Evolutionary conservation across 1,140 invertebrate species (phyloP).

Genomic region (Agrilus planipennis): DNA sequence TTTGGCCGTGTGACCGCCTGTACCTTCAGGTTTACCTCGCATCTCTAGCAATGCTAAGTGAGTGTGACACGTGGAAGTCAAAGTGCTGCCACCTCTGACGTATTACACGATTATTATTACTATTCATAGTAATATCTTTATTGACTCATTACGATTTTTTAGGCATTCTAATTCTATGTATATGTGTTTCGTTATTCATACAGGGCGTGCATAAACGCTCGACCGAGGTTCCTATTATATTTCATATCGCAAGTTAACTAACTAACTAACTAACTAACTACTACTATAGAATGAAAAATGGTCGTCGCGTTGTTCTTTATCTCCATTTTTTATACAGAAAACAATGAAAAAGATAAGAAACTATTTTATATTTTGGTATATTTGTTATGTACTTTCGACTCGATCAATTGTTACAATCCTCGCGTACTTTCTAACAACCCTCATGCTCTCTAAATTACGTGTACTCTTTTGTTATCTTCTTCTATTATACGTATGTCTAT

Average conservation of each 20-base stretch:
- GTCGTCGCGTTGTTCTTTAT: too few relatives aligned
- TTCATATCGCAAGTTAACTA: slow-evolving; percentile 28
- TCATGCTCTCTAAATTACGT: too few relatives aligned
- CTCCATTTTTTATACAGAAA: too few relatives aligned
- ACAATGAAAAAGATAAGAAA: too few relatives aligned
- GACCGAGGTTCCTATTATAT: slow-evolving; percentile 33
- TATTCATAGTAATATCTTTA: slow-evolving; percentile 32
- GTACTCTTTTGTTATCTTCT: neutral
- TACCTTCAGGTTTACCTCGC: slow-evolving; percentile 6
- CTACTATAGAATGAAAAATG: too few relatives aligned
- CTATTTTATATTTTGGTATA: too few relatives aligned
- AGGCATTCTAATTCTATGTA: slow-evolving; percentile 1
- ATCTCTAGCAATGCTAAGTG: slow-evolving; percentile 31
- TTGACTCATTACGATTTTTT: slow-evolving; percentile 4
- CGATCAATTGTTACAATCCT: too few relatives aligned
- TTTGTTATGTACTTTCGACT: too few relatives aligned
- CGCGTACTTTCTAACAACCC: too few relatives aligned
- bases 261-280: too few relatives aligned
- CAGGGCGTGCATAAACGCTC: slow-evolving; percentile 10
- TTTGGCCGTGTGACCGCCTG: too few relatives aligned
- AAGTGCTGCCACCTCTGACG: slow-evolving; percentile 21
- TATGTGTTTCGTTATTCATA: too few relatives aligned
- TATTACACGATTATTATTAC: slow-evolving; percentile 38
- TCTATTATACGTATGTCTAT: slow-evolving; percentile 12
- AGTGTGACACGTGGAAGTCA: slow-evolving; percentile 28